Evolutionary conservation across 2,888 invertebrate species (phyloP), one percentile per base, ranked within the genome.

Genomic region (Dicyrtoma fusca): DNA sequence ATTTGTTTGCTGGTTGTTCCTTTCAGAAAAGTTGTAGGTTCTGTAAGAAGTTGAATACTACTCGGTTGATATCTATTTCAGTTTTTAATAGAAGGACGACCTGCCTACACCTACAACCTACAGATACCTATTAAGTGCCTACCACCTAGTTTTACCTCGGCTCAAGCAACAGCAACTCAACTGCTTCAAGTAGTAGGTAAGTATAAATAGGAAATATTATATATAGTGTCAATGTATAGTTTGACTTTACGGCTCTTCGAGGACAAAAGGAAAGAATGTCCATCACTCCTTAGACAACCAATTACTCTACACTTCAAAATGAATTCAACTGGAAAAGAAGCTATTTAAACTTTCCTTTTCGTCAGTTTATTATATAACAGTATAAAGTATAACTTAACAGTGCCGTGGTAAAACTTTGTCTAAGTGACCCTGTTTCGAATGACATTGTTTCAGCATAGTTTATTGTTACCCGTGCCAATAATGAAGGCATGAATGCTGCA

Each of bases 241-340:
- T 17, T 17, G 53, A 21, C 17, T 53, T 21, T 17, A 53, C 21
- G 53, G 11, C n/a, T 3, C 19, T 34, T 34, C 4, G 34, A 3
- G 8, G 34, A 34, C 34, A 34, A 34, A 34, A 34, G 34, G 13
- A 53, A 53, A 23, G 19, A 53, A 11, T 19, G 53, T 17, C 19
- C 19, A 53, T 53, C 53, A 17, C 25, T 23, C n/a, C 64, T 64
- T n/a, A 21, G n/a, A 53, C 11, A 23, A 10, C 11, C 65, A 65
- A 65, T 65, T 65, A 65, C 51, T 65, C 65, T 25, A 51, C 65
- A 65, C 65, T 51, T 65, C 51, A 34, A 65, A n/a, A 59, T 34
- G 14, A 26, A 13, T 34, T 34, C 34, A 8, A 34, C 14, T 26
- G 26, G 65, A 65, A 65, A 65, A 65, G 65, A 34, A 3, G 45